phyloP scores from a whole-genome alignment of 2,888 invertebrate species.

The Clitarchus hookeri region DNA sequence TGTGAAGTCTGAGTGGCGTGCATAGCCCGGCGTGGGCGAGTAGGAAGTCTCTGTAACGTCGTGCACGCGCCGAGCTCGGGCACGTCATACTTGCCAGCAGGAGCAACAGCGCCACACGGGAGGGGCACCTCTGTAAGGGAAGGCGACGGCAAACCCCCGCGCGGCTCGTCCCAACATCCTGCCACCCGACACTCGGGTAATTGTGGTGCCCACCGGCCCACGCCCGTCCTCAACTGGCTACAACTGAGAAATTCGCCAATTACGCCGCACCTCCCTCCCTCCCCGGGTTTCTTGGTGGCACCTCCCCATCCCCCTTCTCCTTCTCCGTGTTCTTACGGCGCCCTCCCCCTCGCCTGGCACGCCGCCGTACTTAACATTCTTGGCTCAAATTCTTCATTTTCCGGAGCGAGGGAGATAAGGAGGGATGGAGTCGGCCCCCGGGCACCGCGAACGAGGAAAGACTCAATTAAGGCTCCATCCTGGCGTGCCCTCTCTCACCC shows the following conservation, averaged over 20 bases:
- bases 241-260: conserved; percentile 14
- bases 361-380: conserved; percentile 34
- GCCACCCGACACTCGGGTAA: background rate
- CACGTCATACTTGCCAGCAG: no score
- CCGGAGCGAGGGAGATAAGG: conserved; percentile 15
- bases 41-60: no score
- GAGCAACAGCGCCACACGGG: background rate
- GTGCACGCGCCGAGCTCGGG: no score
- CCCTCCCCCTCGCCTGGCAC: background rate
- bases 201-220: conserved; percentile 6
- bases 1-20: no score
- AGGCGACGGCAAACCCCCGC: background rate
- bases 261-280: background rate
- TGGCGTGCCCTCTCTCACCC: conserved; percentile 27
- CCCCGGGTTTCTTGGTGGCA: background rate
- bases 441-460: conserved; percentile 20
- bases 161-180: background rate
- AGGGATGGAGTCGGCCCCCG: background rate
- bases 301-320: background rate
- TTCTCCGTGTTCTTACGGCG: background rate
- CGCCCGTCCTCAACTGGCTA: background rate
- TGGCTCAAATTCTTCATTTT: conserved; percentile 37
- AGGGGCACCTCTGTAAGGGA: background rate
- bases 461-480: conserved; percentile 30
- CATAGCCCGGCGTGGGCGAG: no score